phyloP scores from a whole-genome alignment of 2,797 vertebrate genomes.

The Mus caroli region DNA sequence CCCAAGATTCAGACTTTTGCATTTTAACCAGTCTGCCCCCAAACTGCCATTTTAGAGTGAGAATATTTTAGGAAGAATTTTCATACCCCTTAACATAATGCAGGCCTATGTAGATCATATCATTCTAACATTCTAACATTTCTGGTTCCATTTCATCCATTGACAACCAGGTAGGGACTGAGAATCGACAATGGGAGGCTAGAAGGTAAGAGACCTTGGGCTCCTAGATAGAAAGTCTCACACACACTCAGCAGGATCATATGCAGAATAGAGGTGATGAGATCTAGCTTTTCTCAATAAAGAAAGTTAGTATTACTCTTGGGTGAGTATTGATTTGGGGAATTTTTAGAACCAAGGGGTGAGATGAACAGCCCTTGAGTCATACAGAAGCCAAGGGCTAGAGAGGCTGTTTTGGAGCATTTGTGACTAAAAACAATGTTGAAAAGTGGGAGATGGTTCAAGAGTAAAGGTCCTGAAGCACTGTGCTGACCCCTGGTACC shows the following conservation, averaged over 20 bases:
- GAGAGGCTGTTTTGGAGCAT: neutral
- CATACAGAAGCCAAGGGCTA: neutral
- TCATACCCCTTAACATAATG: neutral
- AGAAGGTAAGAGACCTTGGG: neutral
- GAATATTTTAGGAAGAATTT: slow-evolving; percentile 20
- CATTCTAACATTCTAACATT: neutral
- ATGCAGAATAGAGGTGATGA: neutral
- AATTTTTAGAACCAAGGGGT: slow-evolving; percentile 47
- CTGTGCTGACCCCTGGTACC: neutral
- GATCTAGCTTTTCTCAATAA: neutral
- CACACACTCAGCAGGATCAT: neutral
- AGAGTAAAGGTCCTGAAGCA: neutral
- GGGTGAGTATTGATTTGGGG: slow-evolving; percentile 11
- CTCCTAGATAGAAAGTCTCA: neutral
- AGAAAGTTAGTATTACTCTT: slow-evolving; percentile 38
- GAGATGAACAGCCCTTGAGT: neutral
- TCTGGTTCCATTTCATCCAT: neutral
- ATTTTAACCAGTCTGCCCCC: neutral
- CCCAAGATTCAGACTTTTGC: neutral
- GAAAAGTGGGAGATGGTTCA: neutral
- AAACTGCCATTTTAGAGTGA: slow-evolving; percentile 12
- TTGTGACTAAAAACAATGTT: neutral
- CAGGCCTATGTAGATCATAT: neutral
- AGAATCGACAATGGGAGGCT: neutral
- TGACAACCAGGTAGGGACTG: neutral